These are phyloP conservation scores for Mobula hypostoma DNA, from an alignment of 2,113 vertebrate species.

Conservation along the genomic window DNA sequence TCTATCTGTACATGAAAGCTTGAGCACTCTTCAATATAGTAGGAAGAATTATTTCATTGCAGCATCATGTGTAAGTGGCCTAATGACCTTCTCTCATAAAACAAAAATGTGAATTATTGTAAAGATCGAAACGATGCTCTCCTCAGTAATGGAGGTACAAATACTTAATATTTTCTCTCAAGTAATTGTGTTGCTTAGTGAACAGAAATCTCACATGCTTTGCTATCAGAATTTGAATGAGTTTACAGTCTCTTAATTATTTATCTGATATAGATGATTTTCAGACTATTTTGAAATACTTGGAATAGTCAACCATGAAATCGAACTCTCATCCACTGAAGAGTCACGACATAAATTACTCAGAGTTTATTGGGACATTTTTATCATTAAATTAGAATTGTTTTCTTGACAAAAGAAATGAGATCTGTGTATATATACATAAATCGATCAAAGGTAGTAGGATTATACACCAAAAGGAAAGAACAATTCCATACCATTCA, in stretches of 20 bases:
- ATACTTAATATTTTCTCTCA: not conserved
- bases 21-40: not conserved
- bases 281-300: not conserved
- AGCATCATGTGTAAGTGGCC: not conserved
- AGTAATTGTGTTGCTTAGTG: not conserved
- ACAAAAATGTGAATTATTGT: not conserved
- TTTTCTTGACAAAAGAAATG: not conserved
- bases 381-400: not conserved
- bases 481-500: not conserved
- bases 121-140: not conserved
- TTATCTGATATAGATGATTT: not conserved
- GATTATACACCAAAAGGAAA: not conserved
- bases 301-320: conserved; percentile 22
- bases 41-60: not conserved
- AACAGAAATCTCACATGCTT: not conserved
- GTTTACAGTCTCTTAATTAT: not conserved
- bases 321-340: conserved; percentile 7
- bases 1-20: not conserved
- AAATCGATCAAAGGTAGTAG: conserved; percentile 13
- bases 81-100: not conserved
- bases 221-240: not conserved
- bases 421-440: not conserved
- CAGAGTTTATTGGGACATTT: not conserved
- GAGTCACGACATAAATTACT: not conserved
- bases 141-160: not conserved